Base-by-base conservation (phyloP, 2,888 invertebrate genomes). In the Pseudococcus jackbeardsleyi region DNA sequence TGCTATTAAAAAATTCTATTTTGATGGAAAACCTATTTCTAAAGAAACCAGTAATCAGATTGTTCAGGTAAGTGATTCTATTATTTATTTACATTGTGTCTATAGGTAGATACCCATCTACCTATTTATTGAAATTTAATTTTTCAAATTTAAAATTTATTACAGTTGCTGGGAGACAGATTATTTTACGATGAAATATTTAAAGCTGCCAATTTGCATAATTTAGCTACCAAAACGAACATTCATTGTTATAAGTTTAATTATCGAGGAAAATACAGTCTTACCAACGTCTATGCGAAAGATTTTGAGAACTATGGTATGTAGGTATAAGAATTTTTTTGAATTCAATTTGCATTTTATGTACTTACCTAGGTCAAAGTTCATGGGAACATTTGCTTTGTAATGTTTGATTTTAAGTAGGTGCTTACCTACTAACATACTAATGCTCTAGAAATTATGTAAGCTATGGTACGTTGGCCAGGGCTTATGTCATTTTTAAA, bases 81-180 rank as follows among this genome's bases (percentile, higher is more conserved):
- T 42, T 8, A 39, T n/a, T n/a, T n/a, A n/a, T 77, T 12, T 0
- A 12, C 46, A 19, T 19, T 19, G 59, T 8, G 1, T 11, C 0
- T 64, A 9, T 54, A 9, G 22, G n/a, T 39, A 48, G n/a, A 17
- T 33, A 59, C 68, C 77, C 15, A 77, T 22, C 48, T 9, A 50
- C 4, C 48, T n/a, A 15, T 15, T 15, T 50, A 11, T 50, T 50
- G 12, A 50, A 15, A 15, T 50, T 48, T 4, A 4, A 12, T 48
- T 48, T 48, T 48, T 48, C 9, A 9, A 9, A 9, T 85, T 33
- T 1, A 19, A 22, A 19, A 84, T 54, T 46, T n/a, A n/a, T 84
- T 48, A 15, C 89, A 91, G 91, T 90, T 91, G 90, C 77, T 90
- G 15, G 90, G 90, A 33, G 91, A 91, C 86, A 90, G 91, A 17